Evolutionary conservation across 2,797 vertebrate species (phyloP).

Genomic region (Lagorchestes hirsutus): DNA sequence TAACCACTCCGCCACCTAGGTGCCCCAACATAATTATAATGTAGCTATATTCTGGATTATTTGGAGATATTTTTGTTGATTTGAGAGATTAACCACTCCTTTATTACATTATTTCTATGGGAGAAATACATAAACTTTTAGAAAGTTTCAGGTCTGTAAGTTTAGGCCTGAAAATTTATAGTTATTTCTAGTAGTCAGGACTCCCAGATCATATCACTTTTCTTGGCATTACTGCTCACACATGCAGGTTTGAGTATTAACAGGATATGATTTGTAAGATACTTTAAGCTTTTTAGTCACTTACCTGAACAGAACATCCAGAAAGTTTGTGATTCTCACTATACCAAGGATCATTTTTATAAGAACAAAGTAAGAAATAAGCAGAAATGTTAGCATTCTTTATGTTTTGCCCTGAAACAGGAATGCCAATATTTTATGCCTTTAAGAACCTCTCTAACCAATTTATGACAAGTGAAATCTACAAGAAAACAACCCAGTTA

Average conservation of each 20-base stretch:
- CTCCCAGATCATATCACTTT: neutral
- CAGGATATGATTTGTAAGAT: neutral
- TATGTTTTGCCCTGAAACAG: neutral
- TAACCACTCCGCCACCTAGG: neutral
- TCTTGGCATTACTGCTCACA: neutral
- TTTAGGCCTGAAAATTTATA: neutral
- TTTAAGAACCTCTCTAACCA: neutral
- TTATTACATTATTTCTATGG: neutral
- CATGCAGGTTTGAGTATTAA: neutral
- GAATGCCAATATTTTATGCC: neutral
- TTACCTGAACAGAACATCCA: neutral
- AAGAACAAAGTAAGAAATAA: neutral
- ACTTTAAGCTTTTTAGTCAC: neutral
- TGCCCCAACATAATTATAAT: neutral
- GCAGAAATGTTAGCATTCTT: neutral
- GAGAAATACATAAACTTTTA: neutral
- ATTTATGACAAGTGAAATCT: neutral
- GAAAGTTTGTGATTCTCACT: neutral
- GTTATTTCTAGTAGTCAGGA: neutral
- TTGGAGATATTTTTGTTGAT: neutral
- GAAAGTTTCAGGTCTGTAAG: neutral
- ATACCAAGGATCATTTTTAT: neutral
- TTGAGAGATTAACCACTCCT: neutral
- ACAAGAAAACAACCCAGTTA: neutral
- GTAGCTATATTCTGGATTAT: neutral